A percentile compares a stretch with the other conserved stretches of the same genome.
Conservation (phyloP, 2,888 invertebrate species). For the Idaea dimidiata region DNA sequence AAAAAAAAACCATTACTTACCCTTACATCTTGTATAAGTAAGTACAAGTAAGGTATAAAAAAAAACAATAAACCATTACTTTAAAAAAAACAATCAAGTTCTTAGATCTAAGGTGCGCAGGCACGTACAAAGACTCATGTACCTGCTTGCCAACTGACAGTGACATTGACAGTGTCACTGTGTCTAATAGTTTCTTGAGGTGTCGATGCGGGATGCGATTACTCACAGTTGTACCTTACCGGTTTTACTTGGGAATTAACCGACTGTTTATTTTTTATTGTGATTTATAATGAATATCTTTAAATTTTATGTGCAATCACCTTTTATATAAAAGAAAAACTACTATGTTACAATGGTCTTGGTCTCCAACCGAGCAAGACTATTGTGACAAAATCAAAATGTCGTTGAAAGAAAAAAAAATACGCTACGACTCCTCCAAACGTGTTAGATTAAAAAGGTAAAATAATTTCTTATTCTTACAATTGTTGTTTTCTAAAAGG, state of each 20-base stretch:
- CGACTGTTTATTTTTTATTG: not conserved
- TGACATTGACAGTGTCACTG: slow-evolving; percentile 3
- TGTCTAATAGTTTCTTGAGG: slow-evolving; percentile 24
- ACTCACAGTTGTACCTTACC: slow-evolving; percentile 14
- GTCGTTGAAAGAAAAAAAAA: too few species aligned
- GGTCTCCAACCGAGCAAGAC: too few species aligned
- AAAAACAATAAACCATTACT: too few species aligned
- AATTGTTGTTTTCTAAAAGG: not conserved
- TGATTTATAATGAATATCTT: not conserved
- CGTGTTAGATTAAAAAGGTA: too few species aligned
- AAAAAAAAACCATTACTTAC: too few species aligned
- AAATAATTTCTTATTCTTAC: too few species aligned
- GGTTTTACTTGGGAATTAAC: not conserved
- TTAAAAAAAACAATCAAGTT: not conserved
- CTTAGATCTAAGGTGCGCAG: not conserved
- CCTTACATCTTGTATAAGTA: too few species aligned
- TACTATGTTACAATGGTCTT: too few species aligned
- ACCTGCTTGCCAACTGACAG: not conserved
- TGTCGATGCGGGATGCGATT: slow-evolving; percentile 25
- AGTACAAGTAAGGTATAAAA: too few species aligned
- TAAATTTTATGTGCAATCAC: not conserved
- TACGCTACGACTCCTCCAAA: too few species aligned
- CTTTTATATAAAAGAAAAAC: too few species aligned
- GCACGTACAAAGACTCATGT: not conserved
- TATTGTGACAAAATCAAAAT: too few species aligned